Percentiles rank a stretch among this genome's conserved stretches.
Evolutionary conservation across 2,888 invertebrate genomes (phyloP).

Genomic region (Ptychoptera contaminata): DNA sequence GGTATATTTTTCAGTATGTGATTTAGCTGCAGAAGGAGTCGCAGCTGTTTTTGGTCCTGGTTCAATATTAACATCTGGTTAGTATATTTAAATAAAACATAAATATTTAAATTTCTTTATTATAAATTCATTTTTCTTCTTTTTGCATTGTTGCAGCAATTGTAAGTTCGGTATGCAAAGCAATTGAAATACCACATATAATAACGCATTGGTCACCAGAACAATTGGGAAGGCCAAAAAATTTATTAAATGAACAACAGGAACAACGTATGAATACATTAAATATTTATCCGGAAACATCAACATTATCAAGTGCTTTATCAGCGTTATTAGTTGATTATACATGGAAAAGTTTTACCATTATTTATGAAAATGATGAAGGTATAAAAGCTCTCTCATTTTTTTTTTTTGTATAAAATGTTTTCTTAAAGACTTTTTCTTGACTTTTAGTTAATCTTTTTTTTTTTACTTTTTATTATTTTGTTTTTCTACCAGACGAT

Average conservation of each 20-base stretch:
- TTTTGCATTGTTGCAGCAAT: slow-evolving; percentile 17
- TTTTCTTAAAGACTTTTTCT: too few species aligned
- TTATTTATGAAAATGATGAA: slow-evolving; percentile 69
- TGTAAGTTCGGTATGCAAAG: slow-evolving; percentile 40
- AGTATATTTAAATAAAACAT: slow-evolving; percentile 3
- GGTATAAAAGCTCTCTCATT: slow-evolving; percentile 29
- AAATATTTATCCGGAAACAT: slow-evolving; percentile 54
- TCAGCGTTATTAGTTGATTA: slow-evolving; percentile 56
- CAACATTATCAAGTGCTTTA: slow-evolving; percentile 48
- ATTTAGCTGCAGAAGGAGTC: slow-evolving; percentile 45
- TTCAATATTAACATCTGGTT: slow-evolving; percentile 25
- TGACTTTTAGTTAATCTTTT: neutral
- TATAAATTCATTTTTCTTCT: neutral
- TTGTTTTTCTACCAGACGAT: too few species aligned
- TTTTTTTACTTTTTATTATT: too few species aligned
- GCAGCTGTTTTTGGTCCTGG: slow-evolving; percentile 57
- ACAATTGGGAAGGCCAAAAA: slow-evolving; percentile 13
- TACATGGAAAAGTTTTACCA: slow-evolving; percentile 66
- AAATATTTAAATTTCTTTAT: neutral
- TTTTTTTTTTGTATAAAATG: too few species aligned
- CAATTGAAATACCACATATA: slow-evolving; percentile 46
- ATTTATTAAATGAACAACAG: slow-evolving; percentile 31
- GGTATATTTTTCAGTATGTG: slow-evolving; percentile 38
- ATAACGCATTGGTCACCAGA: slow-evolving; percentile 38
- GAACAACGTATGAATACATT: slow-evolving; percentile 39